Evolutionary conservation across 2,888 invertebrate species (phyloP), one percentile per base, ranked within the genome.

Genomic region (Sicus ferrugineus): DNA sequence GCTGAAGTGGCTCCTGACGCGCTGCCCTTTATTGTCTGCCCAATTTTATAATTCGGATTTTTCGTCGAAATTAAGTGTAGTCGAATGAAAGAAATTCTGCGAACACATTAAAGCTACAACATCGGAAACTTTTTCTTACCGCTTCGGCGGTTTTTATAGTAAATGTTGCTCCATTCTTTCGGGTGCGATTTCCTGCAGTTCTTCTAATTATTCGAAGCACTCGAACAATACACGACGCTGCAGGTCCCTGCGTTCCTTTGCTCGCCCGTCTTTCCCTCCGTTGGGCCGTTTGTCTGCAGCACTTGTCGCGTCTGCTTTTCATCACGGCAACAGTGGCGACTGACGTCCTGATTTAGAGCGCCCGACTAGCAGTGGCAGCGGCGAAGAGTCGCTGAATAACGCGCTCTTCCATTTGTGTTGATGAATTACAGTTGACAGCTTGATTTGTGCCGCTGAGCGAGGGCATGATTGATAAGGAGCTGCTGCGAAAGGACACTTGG

Each of bases 381-480:
- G 16, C 14, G n/a, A 19, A 4, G 26, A 42, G 11, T 21, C 21
- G 26, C 42, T 38, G 61, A 34, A 42, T 38, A 42, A 19, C 26
- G 42, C 26, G 38, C 50, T 21, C 21, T 23, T 50, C 31, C 31
- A 52, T 16, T 50, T 31, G 31, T 28, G 30, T 23, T 52, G 64
- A 34, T 34, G 31, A 50, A 64, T 31, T 50, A 52, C 50, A 50
- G 64, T 64, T 64, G 64, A 64, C 64, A 50, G 64, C 50, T 9
- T 34, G 56, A 61, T 16, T 42, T 42, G 61, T 62, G 62, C 46
- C 46, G n/a, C 62, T 23, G 62, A 3, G 26, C 23, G 46, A 38
- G 28, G 9, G 64, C 46, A 63, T 71, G 71, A 71, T 71, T 69
- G 71, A 71, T 71, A 63, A 58, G 63, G 56, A 62, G 63, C 69